Base-by-base conservation (phyloP, 2,797 vertebrate genomes). In the Rhynchonycteris naso region DNA sequence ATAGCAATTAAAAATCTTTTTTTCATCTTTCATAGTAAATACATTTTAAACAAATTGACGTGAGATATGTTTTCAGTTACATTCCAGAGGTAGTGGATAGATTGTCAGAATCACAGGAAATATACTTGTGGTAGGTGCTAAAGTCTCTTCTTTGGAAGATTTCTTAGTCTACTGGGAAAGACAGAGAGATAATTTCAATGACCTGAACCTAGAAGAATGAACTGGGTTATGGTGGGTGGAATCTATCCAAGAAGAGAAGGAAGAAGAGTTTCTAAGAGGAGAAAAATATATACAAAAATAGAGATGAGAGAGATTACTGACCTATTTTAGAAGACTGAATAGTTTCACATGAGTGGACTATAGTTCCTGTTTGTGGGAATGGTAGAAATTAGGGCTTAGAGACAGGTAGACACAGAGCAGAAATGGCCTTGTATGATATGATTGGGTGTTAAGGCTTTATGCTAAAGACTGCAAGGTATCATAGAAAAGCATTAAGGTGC, bases 1-100 rank as follows among this genome's bases (percentile, higher is more conserved):
- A 56, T 43, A 83, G 38, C 86, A 91, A 61, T 63, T 63, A 28
- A 92, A 90, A 69, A 56, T 3, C 50, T 7, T 63, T 54, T 69
- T 59, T 87, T 59, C 22, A 72, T 68, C 7, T 9, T 69, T 94
- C 50, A 92, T 52, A 81, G 11, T 65, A 78, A 76, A 78, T 72
- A 35, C 38, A 91, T 84, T 95, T 90, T 58, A 80, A 75, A 35
- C 14, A 90, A 90, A 76, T 58, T 56, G 21, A 61, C 83, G n/a
- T 52, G 75, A 56, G 19, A 7, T 69, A 74, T 85, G 47, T 59
- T 50, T 96, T 89, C 28, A 91, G 38, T 69, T 79, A 78, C 50
- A 50, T 81, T 88, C 14, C 21, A 61, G 19, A 56, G 35, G 76
- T 18, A 94, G 38, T 28, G 82, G 43, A 26, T 88, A 81, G 72